Evolutionary conservation across 1,140 invertebrate genomes (phyloP).

Genomic region (Lithobius niger): DNA sequence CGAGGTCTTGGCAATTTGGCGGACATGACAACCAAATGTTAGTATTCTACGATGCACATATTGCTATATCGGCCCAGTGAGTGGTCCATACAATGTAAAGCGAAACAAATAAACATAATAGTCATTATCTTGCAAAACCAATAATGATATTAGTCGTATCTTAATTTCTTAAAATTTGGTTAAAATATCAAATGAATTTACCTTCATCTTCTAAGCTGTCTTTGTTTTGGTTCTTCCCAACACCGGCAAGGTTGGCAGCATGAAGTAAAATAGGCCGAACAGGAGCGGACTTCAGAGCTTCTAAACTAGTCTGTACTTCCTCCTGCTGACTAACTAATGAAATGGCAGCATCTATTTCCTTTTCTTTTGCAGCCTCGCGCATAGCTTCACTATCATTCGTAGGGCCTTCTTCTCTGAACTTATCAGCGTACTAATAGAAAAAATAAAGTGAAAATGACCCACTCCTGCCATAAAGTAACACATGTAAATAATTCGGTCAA

Average conservation of each 20-base stretch:
- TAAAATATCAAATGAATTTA: background rate
- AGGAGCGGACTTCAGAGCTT: background rate
- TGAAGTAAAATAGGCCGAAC: slow-evolving; percentile 6
- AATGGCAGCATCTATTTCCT: background rate
- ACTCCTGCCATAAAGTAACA: background rate
- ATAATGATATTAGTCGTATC: slow-evolving; percentile 4
- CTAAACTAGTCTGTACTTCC: slow-evolving; percentile 4
- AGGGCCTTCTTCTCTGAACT: background rate
- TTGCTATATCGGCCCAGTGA: too few species aligned
- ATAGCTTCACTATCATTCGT: background rate
- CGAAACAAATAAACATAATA: too few species aligned
- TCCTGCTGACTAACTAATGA: background rate
- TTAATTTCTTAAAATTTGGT: too few species aligned
- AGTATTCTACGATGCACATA: too few species aligned
- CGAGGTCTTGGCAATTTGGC: too few species aligned
- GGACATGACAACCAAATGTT: too few species aligned
- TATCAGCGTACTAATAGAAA: slow-evolving; percentile 3
- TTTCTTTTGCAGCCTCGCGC: background rate
- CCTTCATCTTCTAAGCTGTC: slow-evolving; percentile 3
- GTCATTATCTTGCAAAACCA: too few species aligned
- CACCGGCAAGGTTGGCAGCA: slow-evolving; percentile 11
- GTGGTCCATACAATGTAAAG: too few species aligned
- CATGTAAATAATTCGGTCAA: background rate
- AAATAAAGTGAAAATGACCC: background rate
- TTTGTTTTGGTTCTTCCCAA: slow-evolving; percentile 10